A percentile compares a stretch with the other conserved stretches of the same genome.
Conservation (phyloP, 2,888 invertebrate genomes). For the Watsonalla binaria region DNA sequence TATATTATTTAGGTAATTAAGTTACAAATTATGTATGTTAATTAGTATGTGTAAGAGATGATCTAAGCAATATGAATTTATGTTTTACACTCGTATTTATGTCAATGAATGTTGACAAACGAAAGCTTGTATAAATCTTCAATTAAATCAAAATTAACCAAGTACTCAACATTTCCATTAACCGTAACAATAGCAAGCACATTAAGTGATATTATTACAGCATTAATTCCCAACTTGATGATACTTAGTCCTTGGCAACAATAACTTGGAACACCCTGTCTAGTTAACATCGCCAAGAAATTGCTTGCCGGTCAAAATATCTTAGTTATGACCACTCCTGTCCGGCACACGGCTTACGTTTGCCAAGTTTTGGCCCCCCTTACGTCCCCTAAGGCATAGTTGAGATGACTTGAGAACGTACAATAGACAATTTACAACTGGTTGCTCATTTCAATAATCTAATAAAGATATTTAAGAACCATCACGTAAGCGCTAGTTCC, state of each 20-base stretch:
- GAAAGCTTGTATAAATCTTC: too few relatives aligned
- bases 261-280: conserved; percentile 58
- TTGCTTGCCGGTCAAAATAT: conserved; percentile 78
- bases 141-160: too few relatives aligned
- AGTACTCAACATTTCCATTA: neutral
- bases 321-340: conserved; percentile 78
- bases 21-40: too few relatives aligned
- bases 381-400: conserved; percentile 53
- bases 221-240: conserved; percentile 45
- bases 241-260: conserved; percentile 43
- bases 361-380: conserved; percentile 63
- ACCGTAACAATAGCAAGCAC: conserved; percentile 23
- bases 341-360: conserved; percentile 73
- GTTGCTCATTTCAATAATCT: neutral
- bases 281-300: conserved; percentile 64
- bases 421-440: neutral
- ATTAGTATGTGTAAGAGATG: too few relatives aligned
- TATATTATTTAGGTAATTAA: too few relatives aligned
- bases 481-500: too few relatives aligned
- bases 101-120: too few relatives aligned
- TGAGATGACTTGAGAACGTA: conserved; percentile 16
- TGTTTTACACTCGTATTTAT: too few relatives aligned
- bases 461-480: too few relatives aligned
- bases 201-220: conserved; percentile 44
- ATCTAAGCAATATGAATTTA: too few relatives aligned